A percentile compares a stretch with the other conserved stretches of the same genome.
These are phyloP conservation scores for Melanaphis sacchari DNA, from an alignment of 1,140 invertebrate species.

Conservation along the genomic window DNA sequence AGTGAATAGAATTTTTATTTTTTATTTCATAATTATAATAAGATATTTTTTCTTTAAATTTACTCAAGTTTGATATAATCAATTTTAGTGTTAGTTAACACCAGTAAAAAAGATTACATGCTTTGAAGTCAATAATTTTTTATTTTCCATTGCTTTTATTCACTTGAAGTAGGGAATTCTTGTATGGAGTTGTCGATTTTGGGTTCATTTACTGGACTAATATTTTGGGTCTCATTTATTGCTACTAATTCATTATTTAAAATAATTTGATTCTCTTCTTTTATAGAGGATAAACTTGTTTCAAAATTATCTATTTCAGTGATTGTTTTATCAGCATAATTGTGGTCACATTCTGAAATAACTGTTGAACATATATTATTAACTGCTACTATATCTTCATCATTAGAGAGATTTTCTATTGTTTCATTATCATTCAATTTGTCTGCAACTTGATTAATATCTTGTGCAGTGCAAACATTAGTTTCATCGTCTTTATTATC, in stretches of 20 bases:
- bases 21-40: not conserved
- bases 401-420: not conserved
- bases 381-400: not conserved
- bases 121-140: not conserved
- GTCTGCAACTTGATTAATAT: too few species aligned
- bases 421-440: not conserved
- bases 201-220: not conserved
- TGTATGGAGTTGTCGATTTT: not conserved
- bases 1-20: not conserved
- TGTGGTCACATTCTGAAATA: not conserved
- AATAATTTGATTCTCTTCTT: not conserved
- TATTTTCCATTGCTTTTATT: not conserved
- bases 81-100: not conserved
- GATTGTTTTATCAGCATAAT: not conserved
- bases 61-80: not conserved
- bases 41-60: not conserved
- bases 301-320: not conserved
- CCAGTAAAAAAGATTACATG: not conserved
- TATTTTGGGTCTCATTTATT: not conserved
- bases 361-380: not conserved
- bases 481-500: not conserved
- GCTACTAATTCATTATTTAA: not conserved
- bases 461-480: not conserved
- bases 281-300: not conserved
- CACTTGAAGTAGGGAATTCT: not conserved